Base-by-base conservation (phyloP, 2,113 vertebrate species). In the Mesembrinibis cayennensis region DNA sequence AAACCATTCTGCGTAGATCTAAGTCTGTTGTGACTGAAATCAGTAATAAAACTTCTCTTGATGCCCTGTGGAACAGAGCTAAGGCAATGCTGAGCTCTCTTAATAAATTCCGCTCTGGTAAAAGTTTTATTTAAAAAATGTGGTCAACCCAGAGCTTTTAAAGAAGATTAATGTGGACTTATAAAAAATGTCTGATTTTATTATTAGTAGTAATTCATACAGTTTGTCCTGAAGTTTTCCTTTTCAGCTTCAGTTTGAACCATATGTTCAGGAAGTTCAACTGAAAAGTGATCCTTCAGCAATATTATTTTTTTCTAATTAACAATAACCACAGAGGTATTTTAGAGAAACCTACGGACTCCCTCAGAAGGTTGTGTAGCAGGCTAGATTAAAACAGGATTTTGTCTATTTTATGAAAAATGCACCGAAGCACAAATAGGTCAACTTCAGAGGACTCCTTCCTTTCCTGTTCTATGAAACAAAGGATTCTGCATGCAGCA, bases 221-320 rank as follows among this genome's bases (percentile, higher is more conserved):
- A 92, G 96, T 96, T 97, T 97, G 95, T 96, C 90, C 93, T 65
- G 71, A 85, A 96, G 96, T 97, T 97, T 98, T 95, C 95, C 69
- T 97, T 98, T 97, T 95, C 96, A 97, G 89, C 89, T 96, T 87
- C 94, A 96, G 97, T 94, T 96, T 86, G 90, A 97, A 98, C 96
- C 97, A 97, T 94, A 96, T 97, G 97, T 97, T 96, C 98, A 97
- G 97, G 97, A 98, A 98, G 96, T 97, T 95, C 93, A 95, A 96
- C 74, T 97, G 97, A 98, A 97, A 96, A 94, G 89, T 7, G 56
- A 97, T 95, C 91, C 91, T 95, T 95, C 59, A 93, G 87, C 91
- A 97, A 95, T 97, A 97, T 97, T 95, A 96, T 96, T 97, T 97
- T 87, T 97, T 87, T 95, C 86, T 95, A 97, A 97, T 97, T 96